phyloP scores from a whole-genome alignment of 2,113 vertebrate species.

The Micronisus gabar region DNA sequence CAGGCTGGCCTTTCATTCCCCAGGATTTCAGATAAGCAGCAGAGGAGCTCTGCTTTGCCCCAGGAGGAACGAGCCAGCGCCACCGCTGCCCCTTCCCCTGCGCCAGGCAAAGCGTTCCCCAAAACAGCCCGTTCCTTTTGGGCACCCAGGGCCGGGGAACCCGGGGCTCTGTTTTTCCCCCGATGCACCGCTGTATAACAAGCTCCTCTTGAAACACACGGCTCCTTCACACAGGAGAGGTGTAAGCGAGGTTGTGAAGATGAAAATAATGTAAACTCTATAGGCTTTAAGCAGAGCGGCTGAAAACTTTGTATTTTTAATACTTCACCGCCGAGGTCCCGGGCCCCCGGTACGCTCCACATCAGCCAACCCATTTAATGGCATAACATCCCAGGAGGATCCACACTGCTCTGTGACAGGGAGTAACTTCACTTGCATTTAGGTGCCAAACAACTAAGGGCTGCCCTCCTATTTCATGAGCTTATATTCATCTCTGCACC shows the following conservation, averaged over 20 bases:
- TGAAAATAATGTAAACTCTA: neutral
- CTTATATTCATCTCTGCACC: neutral
- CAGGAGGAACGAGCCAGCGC: accelerated
- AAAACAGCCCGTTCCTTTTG: neutral
- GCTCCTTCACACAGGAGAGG: neutral
- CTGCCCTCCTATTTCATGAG: neutral
- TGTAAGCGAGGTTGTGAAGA: neutral
- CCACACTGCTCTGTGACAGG: neutral
- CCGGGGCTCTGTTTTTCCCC: neutral
- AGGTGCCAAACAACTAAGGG: neutral
- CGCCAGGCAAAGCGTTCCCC: neutral
- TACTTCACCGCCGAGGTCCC: neutral
- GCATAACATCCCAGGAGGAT: neutral
- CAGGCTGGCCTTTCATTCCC: neutral
- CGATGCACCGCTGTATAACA: neutral
- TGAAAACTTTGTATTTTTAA: neutral
- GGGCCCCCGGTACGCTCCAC: neutral
- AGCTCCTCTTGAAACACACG: neutral
- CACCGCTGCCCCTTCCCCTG: accelerated
- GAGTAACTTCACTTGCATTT: neutral
- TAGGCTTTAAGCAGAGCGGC: neutral
- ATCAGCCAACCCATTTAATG: neutral
- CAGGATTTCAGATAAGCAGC: neutral
- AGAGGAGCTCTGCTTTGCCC: neutral
- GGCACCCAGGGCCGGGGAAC: neutral